These are phyloP conservation scores for Lithophane leautieri DNA, from an alignment of 2,888 invertebrate genomes.

Conservation along the genomic window DNA sequence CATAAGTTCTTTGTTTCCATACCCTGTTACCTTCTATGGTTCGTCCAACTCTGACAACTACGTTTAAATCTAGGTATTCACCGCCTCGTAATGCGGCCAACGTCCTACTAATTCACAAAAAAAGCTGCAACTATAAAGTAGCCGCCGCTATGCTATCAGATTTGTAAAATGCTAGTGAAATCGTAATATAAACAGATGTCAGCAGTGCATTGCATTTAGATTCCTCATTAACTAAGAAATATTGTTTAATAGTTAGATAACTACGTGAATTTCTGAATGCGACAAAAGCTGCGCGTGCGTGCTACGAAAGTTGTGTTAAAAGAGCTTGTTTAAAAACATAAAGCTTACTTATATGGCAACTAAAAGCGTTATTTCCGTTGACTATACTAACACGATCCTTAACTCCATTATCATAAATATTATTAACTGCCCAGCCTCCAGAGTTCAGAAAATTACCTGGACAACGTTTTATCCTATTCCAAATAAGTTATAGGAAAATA, in stretches of 20 bases:
- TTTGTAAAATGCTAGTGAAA: conserved; percentile 36
- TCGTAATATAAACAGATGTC: conserved; percentile 22
- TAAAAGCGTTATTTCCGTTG: conserved; percentile 8
- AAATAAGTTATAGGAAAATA: conserved; percentile 49
- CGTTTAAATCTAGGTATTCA: conserved; percentile 44
- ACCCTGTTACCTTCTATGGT: conserved; percentile 1
- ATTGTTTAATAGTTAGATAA: background rate
- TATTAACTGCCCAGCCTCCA: conserved; percentile 16
- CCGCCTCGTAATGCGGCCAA: conserved; percentile 43
- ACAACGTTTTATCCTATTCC: conserved; percentile 40
- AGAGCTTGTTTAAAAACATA: too few species aligned
- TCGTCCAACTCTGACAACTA: conserved; percentile 9
- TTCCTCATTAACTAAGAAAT: conserved; percentile 28
- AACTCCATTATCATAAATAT: conserved; percentile 47
- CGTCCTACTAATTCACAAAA: conserved; percentile 45
- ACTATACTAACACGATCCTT: conserved; percentile 9
- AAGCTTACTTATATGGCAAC: background rate
- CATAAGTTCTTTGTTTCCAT: background rate
- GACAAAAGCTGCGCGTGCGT: background rate
- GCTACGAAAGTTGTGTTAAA: conserved; percentile 4
- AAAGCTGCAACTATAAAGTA: conserved; percentile 44
- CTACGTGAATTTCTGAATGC: background rate
- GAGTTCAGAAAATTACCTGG: conserved; percentile 32
- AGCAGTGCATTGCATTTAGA: conserved; percentile 51
- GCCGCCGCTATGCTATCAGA: conserved; percentile 41